Conservation (phyloP, 2,888 invertebrate species). For the Phasia obesa region DNA sequence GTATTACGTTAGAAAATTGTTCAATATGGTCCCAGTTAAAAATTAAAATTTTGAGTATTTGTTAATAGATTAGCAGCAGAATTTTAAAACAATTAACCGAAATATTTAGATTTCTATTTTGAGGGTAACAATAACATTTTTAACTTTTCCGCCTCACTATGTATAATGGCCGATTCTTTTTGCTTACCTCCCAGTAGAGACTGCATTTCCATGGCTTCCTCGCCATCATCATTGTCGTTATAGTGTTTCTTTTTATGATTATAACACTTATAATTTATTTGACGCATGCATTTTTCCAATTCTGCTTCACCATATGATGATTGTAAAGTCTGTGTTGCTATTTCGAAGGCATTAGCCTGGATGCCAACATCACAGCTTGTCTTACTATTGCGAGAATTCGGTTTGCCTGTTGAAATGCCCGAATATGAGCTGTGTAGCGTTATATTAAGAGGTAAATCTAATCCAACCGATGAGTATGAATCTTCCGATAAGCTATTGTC, state of each 20-base stretch:
- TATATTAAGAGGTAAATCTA: slow-evolving; percentile 80
- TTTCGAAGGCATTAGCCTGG: slow-evolving; percentile 84
- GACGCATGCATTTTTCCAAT: slow-evolving; percentile 77
- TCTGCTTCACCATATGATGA: slow-evolving; percentile 78
- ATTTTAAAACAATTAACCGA: no score
- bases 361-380: slow-evolving; percentile 85
- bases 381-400: slow-evolving; percentile 83
- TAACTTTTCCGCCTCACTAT: slow-evolving; percentile 82
- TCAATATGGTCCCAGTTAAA: not conserved
- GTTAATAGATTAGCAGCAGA: not conserved
- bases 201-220: slow-evolving; percentile 79
- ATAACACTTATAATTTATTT: slow-evolving; percentile 74
- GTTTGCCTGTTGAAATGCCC: slow-evolving; percentile 82
- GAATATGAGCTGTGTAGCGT: slow-evolving; percentile 82
- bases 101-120: slow-evolving; percentile 73
- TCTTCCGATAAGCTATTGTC: slow-evolving; percentile 74
- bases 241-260: slow-evolving; percentile 69
- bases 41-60: not conserved
- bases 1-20: not conserved
- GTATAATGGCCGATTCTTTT: slow-evolving; percentile 75
- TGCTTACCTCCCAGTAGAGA: slow-evolving; percentile 75
- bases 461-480: slow-evolving; percentile 82
- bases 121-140: slow-evolving; percentile 82
- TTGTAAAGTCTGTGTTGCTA: slow-evolving; percentile 82
- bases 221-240: slow-evolving; percentile 73